Percentiles rank a stretch among this genome's conserved stretches.
Conservation (phyloP, 2,113 vertebrate species). For the Oreochromis spilurus region DNA sequence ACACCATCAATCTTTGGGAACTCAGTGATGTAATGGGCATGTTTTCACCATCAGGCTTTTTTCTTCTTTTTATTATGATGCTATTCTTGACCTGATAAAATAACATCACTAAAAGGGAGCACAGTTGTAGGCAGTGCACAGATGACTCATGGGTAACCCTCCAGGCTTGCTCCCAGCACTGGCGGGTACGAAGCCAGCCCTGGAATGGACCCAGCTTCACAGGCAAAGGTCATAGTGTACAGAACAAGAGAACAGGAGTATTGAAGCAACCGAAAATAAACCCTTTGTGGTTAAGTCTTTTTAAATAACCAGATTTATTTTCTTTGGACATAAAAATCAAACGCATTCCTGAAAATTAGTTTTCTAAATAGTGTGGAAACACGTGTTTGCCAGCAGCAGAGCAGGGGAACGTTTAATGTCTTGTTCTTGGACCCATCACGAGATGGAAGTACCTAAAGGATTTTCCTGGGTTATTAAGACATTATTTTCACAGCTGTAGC, state of each 20-base stretch:
- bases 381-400: background rate
- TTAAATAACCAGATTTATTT: background rate
- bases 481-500: background rate
- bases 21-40: slow-evolving; percentile 29
- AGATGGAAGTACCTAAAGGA: background rate
- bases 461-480: background rate
- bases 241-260: background rate
- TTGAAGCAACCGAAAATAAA: background rate
- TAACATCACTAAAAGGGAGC: slow-evolving; percentile 20
- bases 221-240: background rate
- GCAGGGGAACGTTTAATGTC: background rate
- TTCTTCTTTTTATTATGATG: slow-evolving; percentile 28
- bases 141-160: slow-evolving; percentile 51
- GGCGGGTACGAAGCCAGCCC: background rate
- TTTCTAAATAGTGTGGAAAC: background rate
- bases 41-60: slow-evolving; percentile 14
- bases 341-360: background rate
- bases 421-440: background rate
- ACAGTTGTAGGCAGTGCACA: background rate
- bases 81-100: slow-evolving; percentile 47
- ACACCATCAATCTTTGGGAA: slow-evolving; percentile 36
- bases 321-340: background rate
- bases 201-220: slow-evolving; percentile 1
- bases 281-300: background rate
- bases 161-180: background rate